phyloP scores from a whole-genome alignment of 2,797 vertebrate species.

The Tauraco hartlaubi region DNA sequence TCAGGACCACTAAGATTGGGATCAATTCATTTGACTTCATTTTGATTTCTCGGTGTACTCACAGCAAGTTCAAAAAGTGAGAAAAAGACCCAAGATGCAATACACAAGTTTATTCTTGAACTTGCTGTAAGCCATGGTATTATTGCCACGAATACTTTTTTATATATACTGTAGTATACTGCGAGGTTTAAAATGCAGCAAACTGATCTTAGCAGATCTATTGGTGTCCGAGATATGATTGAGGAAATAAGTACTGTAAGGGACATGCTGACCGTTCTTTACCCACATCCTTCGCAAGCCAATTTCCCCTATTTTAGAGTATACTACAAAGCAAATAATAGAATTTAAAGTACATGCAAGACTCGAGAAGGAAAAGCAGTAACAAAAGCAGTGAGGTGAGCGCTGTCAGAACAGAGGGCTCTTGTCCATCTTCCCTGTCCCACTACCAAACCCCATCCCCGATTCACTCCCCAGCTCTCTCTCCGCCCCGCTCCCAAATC shows the following conservation, averaged over 20 bases:
- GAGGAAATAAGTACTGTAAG: not conserved
- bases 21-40: not conserved
- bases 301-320: not conserved
- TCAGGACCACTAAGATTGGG: not conserved
- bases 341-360: not conserved
- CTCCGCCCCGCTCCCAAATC: too few relatives aligned
- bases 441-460: not conserved
- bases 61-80: not conserved
- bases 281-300: not conserved
- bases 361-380: not conserved
- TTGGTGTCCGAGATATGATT: rapidly evolving
- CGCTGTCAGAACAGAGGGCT: not conserved
- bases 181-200: not conserved
- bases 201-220: not conserved
- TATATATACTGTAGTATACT: not conserved
- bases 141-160: not conserved
- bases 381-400: not conserved
- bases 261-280: not conserved
- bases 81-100: not conserved
- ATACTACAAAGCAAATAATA: not conserved
- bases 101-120: not conserved
- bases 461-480: not conserved
- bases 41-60: not conserved
- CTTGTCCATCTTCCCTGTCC: not conserved
- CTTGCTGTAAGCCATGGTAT: not conserved